phyloP scores from a whole-genome alignment of 1,140 invertebrate genomes.

The Euwallacea fornicatus region DNA sequence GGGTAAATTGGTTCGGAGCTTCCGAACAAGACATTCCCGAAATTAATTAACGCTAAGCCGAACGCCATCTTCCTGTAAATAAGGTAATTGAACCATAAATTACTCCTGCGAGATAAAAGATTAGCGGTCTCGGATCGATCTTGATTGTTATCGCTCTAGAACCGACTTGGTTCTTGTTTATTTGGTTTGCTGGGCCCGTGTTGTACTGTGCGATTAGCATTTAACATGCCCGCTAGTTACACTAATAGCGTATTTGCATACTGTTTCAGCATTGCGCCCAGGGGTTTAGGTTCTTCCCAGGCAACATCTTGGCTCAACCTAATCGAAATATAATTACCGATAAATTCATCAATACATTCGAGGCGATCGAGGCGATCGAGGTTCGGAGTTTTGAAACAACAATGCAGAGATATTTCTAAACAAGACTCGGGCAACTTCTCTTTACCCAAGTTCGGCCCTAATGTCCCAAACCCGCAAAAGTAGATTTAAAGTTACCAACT shows the following conservation, averaged over 20 bases:
- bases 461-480: constrained; percentile 2
- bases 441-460: not conserved
- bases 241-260: constrained; percentile 1
- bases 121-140: not conserved
- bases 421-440: not conserved
- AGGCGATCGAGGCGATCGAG: not conserved
- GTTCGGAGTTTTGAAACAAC: not conserved
- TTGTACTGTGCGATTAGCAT: not conserved
- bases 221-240: not conserved
- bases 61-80: constrained; percentile 20
- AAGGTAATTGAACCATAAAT: constrained; percentile 30
- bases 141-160: not conserved
- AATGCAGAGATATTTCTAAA: not conserved
- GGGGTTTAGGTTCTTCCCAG: not conserved
- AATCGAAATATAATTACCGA: not conserved
- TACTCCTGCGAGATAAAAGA: constrained; percentile 18
- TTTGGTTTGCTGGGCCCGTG: not conserved
- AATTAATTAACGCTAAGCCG: constrained; percentile 30
- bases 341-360: not conserved
- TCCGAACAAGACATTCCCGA: constrained; percentile 27
- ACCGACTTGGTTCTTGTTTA: not conserved
- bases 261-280: not conserved
- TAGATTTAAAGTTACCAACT: constrained; percentile 40
- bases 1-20: constrained; percentile 27
- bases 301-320: not conserved